Percentiles rank a stretch among this genome's conserved stretches.
Evolutionary conservation across 2,113 vertebrate species (phyloP).

Genomic region (Anser brachyrhynchus): DNA sequence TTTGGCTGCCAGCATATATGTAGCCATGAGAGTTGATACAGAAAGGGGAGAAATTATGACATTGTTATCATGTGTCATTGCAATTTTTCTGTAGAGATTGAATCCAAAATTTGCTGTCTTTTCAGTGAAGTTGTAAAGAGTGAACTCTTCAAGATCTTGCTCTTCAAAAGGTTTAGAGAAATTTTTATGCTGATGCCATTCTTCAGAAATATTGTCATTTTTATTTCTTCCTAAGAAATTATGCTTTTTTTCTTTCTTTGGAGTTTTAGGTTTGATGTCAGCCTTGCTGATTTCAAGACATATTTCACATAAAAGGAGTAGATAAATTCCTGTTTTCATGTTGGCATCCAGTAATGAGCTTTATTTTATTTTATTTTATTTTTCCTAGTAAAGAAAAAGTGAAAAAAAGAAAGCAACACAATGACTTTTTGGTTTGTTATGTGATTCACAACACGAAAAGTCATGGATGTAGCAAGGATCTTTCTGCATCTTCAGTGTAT

Average conservation of each 20-base stretch:
- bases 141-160: background rate
- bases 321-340: conserved; percentile 57
- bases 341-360: background rate
- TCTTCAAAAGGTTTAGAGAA: background rate
- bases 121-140: conserved; percentile 79
- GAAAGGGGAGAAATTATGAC: conserved; percentile 89
- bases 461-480: background rate
- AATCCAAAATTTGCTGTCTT: conserved; percentile 88
- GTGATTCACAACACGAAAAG: background rate
- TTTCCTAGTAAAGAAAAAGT: background rate
- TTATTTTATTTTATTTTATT: background rate
- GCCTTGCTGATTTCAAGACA: background rate
- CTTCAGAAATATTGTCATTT: background rate
- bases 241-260: background rate
- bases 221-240: background rate
- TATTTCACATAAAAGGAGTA: conserved; percentile 58
- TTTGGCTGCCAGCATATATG: conserved; percentile 77
- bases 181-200: background rate
- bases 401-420: background rate
- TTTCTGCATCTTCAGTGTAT: background rate
- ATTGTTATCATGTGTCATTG: conserved; percentile 84
- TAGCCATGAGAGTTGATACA: conserved; percentile 79
- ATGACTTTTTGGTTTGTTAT: background rate
- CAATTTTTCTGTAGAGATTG: conserved; percentile 87
- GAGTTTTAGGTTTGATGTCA: background rate